Base-by-base conservation (phyloP, 2,888 invertebrate species). In the Unio delphinus region DNA sequence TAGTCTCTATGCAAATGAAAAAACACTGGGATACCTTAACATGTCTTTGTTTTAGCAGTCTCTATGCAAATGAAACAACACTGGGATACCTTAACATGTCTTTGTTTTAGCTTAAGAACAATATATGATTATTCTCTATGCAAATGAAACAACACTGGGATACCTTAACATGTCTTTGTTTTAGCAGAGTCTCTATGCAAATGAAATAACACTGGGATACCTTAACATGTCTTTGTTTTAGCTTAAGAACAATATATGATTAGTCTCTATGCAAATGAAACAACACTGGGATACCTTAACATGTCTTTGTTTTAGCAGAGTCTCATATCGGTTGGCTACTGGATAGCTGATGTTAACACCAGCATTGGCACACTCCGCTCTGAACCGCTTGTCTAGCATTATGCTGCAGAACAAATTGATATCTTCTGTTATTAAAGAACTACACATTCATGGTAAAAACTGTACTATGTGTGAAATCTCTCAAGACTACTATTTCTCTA, bases 41-140 rank as follows among this genome's bases (percentile, higher is more conserved):
- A 90, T 99, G 99, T 26, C 99, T 91, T 91, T 99, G 99, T 80
- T 97, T 94, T 81, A 99, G 91, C 72, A 99, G 98, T 98, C 86
- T 97, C 97, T 23, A 23, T 23, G 23, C 23, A 23, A 23, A 23
- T 23, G 23, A 23, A 23, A 23, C 23, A 23, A 23, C 23, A 23
- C 23, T 23, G 23, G 23, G 23, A 23, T 23, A 23, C 23, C 23
- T 23, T 23, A 23, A 23, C 23, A 23, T 23, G 23, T 23, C 23
- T 23, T 23, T 23, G 23, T 23, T 23, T 23, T 23, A 23, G 23
- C 23, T 23, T 23, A 23, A 45, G 3, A 45, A 45, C 45, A 45
- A 15, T 45, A 23, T 23, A 11, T 45, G 15, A 45, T 1, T 45
- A 11, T 11, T 45, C 45, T 45, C 45, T 15, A 1, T 45, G 45